Base-by-base conservation (phyloP, 2,797 vertebrate genomes). In the Meda fulgida region DNA sequence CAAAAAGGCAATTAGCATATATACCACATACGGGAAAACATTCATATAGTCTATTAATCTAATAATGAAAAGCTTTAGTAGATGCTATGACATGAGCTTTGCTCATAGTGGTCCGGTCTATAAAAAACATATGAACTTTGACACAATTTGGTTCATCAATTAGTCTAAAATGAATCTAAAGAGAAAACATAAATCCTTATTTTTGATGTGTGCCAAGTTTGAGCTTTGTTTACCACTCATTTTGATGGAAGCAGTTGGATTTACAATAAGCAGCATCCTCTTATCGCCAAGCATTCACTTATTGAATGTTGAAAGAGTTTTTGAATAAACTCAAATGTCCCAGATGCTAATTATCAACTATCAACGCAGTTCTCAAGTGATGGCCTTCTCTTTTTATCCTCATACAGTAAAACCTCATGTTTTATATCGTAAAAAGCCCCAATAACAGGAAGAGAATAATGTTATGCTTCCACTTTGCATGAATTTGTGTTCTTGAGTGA, bases 391-490 rank as follows among this genome's bases (percentile, higher is more conserved):
- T 29, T 9, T 78, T 29, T 29, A 63, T 63, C 16, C 16, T 36
- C 51, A 36, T 40, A 40, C 23, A 78, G 75, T 36, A 60, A 40
- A 78, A 29, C 36, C 36, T 40, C 53, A 60, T 40, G n/a, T 40
- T 77, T 60, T 18, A 26, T 26, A 77, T 23, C 0, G 6, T 26
- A 60, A 60, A 77, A 78, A 60, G 31, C 11, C 51, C 72, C 51
- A 77, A n/a, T 51, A 77, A 58, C 73, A 38, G 31, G 11, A 10
- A 46, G 4, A 65, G 26, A 66, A 66, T 66, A 34, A 48, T 46
- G 23, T 29, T 29, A 51, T 38, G 67, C 66, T 29, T 65, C 67
- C 73, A 80, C 26, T 77, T 77, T 73, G 77, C 82, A 76, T 58
- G 34, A 40, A 53, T 67, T 34, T 77, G 65, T 58, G 48, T 29